phyloP scores from a whole-genome alignment of 2,888 invertebrate genomes.

The Synergus umbraculus region DNA sequence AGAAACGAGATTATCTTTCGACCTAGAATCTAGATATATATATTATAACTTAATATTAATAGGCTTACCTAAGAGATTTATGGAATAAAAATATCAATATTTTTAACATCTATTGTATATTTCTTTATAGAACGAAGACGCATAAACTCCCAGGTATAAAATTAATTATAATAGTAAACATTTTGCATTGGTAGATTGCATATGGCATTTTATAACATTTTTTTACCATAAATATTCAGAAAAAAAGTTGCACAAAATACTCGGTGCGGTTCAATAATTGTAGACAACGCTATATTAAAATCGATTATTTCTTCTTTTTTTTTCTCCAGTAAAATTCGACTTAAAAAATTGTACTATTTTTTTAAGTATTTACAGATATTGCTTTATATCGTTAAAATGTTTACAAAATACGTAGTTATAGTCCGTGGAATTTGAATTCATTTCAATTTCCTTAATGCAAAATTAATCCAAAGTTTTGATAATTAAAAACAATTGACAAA shows the following conservation, averaged over 20 bases:
- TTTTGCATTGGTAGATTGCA: constrained; percentile 77
- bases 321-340: neutral
- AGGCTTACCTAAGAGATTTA: neutral
- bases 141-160: constrained; percentile 62
- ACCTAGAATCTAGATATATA: neutral
- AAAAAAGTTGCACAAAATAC: neutral
- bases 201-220: constrained; percentile 68
- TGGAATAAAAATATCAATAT: constrained; percentile 28
- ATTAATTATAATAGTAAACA: constrained; percentile 69
- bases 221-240: constrained; percentile 52
- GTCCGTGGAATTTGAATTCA: neutral
- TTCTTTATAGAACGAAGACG: constrained; percentile 51
- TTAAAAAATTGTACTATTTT: neutral
- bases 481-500: neutral
- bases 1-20: neutral
- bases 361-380: neutral
- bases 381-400: neutral
- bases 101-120: constrained; percentile 47
- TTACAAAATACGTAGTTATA: neutral
- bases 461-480: neutral
- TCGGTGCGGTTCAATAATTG: neutral
- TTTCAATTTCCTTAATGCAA: neutral
- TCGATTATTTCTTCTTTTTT: neutral
- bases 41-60: neutral
- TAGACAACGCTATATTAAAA: neutral